Base-by-base conservation (phyloP, 1,140 invertebrate genomes). In the Drosophila sturtevanti region DNA sequence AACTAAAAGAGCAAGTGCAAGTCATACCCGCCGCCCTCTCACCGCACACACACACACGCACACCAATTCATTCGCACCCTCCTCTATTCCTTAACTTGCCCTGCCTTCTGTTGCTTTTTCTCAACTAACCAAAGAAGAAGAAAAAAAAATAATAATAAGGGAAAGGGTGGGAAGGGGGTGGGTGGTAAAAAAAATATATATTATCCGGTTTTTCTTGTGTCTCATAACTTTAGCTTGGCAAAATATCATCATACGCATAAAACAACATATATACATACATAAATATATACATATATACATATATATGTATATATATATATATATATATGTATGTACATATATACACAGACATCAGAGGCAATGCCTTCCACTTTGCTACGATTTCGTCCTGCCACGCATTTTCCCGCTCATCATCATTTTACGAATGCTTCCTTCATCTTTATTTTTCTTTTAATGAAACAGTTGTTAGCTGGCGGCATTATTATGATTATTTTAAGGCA, bases 191-290 rank as follows among this genome's bases (percentile, higher is more conserved):
- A 22, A 35, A 63, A 44, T 54, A 85, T 68, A 81, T 78, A 77
- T 81, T 86, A 75, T 80, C 55, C 78, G 59, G 59, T 86, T 86
- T 85, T 84, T 67, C 68, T 72, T 72, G 66, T 61, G 63, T 48
- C 63, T 68, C 66, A 79, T 78, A 87, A 81, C 79, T 86, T 87
- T 87, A 68, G 78, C 75, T 52, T 86, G 82, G 82, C 65, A 87
- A 87, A 86, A 86, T 86, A 87, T 86, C 82, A 87, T 79, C 82
- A 87, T 79, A 86, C 82, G 82, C 82, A 86, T 86, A 87, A 86
- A 86, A 87, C 82, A 86, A 86, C 78, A 86, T 68, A 86, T 67
- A 48, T 4, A 31, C 22, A 31, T 6, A 31, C 6, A 7, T 31
- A 31, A 1, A 31, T 31, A 31, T 6, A n/a, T 4, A 24, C 4